phyloP scores from a whole-genome alignment of 2,888 invertebrate species.

The Oxyteleia sp. region DNA sequence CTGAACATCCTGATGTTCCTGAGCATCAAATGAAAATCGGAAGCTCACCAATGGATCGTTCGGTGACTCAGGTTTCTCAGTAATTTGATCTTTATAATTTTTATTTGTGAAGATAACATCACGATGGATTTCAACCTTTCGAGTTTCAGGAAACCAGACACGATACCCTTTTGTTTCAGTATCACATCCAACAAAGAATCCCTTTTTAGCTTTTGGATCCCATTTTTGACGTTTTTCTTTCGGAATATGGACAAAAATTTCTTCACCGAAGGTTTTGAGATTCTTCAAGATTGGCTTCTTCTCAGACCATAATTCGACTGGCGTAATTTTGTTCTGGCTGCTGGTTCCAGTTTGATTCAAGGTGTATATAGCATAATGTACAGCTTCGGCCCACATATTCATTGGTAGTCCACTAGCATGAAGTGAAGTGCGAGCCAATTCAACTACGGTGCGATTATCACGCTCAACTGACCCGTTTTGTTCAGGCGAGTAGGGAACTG shows the following conservation, averaged over 20 bases:
- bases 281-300: slow-evolving; percentile 2
- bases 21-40: too few species aligned
- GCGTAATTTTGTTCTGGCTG: neutral
- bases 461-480: slow-evolving; percentile 48
- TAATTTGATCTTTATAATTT: neutral
- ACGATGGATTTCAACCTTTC: slow-evolving; percentile 4
- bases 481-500: slow-evolving; percentile 26
- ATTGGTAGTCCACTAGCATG: slow-evolving; percentile 19
- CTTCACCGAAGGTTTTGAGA: slow-evolving; percentile 60
- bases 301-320: neutral
- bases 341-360: slow-evolving; percentile 34
- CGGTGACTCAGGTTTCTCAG: neutral
- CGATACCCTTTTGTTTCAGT: slow-evolving; percentile 45
- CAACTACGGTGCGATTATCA: slow-evolving; percentile 42
- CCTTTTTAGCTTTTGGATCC: slow-evolving; percentile 45
- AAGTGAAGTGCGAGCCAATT: slow-evolving; percentile 15
- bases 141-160: slow-evolving; percentile 40
- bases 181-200: slow-evolving; percentile 54
- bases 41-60: too few species aligned
- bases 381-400: slow-evolving; percentile 39
- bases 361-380: neutral
- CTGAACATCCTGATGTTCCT: too few species aligned
- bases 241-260: slow-evolving; percentile 75
- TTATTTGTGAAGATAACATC: slow-evolving; percentile 16
- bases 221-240: slow-evolving; percentile 49